phyloP scores from a whole-genome alignment of 2,113 vertebrate species.

The Uropsilus gracilis region DNA sequence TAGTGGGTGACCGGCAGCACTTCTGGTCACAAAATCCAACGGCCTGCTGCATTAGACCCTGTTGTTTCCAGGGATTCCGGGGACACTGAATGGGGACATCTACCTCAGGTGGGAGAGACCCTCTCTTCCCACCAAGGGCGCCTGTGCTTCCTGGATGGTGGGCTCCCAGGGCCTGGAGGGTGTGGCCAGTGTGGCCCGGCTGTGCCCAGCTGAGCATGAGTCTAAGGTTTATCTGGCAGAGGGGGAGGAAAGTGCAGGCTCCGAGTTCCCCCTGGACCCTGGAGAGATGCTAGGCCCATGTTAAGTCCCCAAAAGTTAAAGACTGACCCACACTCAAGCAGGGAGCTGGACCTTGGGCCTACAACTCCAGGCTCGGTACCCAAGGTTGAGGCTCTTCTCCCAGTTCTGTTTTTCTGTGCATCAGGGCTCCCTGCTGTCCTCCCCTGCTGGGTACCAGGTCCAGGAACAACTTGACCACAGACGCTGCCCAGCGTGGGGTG shows the following conservation, averaged over 20 bases:
- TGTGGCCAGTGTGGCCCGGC: rapidly evolving
- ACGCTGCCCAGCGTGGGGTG: not conserved
- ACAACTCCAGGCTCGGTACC: not conserved
- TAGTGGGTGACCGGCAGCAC: not conserved
- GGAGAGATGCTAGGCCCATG: rapidly evolving
- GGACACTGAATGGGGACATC: not conserved
- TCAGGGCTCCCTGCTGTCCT: rapidly evolving
- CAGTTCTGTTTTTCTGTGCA: not conserved
- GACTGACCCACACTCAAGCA: not conserved
- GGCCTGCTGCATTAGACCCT: rapidly evolving
- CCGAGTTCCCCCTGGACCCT: not conserved
- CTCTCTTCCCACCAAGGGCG: not conserved
- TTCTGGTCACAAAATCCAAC: not conserved
- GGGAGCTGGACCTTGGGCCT: not conserved
- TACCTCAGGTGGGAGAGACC: not conserved
- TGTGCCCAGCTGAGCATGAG: not conserved
- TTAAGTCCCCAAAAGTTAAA: not conserved
- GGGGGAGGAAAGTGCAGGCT: not conserved
- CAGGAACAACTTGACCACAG: not conserved
- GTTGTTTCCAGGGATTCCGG: not conserved
- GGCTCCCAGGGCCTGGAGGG: too few species aligned
- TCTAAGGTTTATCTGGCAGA: too few species aligned
- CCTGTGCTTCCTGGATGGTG: not conserved
- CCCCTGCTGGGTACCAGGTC: not conserved
- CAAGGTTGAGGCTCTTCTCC: not conserved